Evolutionary conservation across 2,797 vertebrate genomes (phyloP).

Genomic region (Mormyrus hasselquistii): DNA sequence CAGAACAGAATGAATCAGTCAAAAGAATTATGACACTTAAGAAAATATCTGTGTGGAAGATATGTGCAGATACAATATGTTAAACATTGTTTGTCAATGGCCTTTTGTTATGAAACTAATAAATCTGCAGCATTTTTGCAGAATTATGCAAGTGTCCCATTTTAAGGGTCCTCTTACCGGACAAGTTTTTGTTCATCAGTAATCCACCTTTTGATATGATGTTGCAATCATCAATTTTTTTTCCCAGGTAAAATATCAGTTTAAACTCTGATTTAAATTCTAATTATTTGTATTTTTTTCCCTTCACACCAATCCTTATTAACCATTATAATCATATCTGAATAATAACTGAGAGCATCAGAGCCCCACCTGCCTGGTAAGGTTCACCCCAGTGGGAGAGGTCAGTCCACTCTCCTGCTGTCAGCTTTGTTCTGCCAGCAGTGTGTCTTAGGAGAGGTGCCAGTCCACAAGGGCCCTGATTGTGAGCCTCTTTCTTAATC

Average conservation of each 20-base stretch:
- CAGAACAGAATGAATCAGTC: not conserved
- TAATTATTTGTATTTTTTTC: not conserved
- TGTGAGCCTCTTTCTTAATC: not conserved
- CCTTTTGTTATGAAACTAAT: not conserved
- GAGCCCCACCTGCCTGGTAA: not conserved
- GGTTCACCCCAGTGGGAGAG: not conserved
- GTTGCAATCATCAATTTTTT: not conserved
- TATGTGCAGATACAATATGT: not conserved
- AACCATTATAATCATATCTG: not conserved
- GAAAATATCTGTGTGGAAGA: not conserved
- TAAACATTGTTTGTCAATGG: not conserved
- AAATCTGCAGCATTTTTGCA: not conserved
- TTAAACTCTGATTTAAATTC: not conserved
- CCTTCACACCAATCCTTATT: not conserved
- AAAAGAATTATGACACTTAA: not conserved
- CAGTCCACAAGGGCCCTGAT: not conserved
- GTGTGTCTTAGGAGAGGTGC: not conserved
- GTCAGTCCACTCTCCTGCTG: not conserved
- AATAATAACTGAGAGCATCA: not conserved
- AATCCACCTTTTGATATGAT: not conserved
- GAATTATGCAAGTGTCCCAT: not conserved
- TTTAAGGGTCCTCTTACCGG: not conserved
- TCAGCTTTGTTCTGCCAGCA: not conserved
- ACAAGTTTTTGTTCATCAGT: not conserved
- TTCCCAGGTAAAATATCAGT: not conserved